Percentiles rank a stretch among this genome's conserved stretches.
phyloP scores from a whole-genome alignment of 2,113 vertebrate genomes.

The Caranx melampygus region DNA sequence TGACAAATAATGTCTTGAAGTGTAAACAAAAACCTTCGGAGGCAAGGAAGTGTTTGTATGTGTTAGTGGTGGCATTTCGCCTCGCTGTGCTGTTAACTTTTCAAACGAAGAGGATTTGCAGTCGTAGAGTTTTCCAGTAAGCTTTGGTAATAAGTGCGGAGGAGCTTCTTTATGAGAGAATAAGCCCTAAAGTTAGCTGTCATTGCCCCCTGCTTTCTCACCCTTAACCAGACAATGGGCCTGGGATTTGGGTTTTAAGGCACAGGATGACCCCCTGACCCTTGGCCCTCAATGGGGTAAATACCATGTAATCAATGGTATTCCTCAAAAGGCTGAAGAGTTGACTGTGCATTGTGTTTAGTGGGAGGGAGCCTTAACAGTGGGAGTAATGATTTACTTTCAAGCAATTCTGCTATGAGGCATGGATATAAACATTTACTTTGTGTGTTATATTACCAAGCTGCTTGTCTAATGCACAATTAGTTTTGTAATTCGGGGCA shows the following conservation, averaged over 20 bases:
- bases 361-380: conserved; percentile 58
- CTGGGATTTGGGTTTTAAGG: conserved; percentile 75
- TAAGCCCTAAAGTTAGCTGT: conserved; percentile 76
- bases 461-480: conserved; percentile 46
- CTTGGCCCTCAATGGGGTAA: conserved; percentile 93
- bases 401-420: conserved; percentile 27
- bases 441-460: conserved; percentile 33
- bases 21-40: conserved; percentile 69
- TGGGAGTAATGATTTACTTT: conserved; percentile 70
- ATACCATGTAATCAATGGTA: conserved; percentile 97
- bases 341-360: conserved; percentile 79
- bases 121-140: conserved; percentile 72
- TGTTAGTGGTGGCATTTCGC: conserved; percentile 63
- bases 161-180: conserved; percentile 74
- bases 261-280: conserved; percentile 78
- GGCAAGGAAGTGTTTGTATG: conserved; percentile 57
- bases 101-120: conserved; percentile 72
- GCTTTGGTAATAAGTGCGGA: conserved; percentile 71
- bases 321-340: conserved; percentile 90
- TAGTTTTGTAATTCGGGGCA: conserved; percentile 31
- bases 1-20: conserved; percentile 74
- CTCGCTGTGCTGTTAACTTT: conserved; percentile 70
- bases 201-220: conserved; percentile 80
- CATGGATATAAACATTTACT: conserved; percentile 54
- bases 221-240: conserved; percentile 78